Evolutionary conservation across 2,888 invertebrate species (phyloP), one percentile per base, ranked within the genome.

Genomic region (Diloba caeruleocephala): DNA sequence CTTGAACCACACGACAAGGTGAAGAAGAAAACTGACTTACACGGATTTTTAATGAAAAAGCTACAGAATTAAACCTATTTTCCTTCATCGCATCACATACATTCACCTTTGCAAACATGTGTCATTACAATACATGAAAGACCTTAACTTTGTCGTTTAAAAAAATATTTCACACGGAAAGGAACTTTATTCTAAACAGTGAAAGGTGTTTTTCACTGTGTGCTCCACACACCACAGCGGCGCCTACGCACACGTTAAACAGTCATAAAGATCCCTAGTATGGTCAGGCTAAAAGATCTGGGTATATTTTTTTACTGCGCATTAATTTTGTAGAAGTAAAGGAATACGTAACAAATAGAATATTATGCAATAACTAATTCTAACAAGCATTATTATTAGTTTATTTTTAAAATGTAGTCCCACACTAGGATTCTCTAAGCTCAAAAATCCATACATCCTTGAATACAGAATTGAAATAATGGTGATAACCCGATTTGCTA

Each of bases 101-200:
- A 63, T 32, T 10, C 6, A 33, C 25, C 36, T 43, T 37, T 50
- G 52, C 50, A 59, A 59, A 68, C 34, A 59, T 48, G 63, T 63
- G 31, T 34, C 60, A 68, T 64, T 56, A 68, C 56, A 59, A 56
- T 38, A 43, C 45, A 64, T 49, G 44, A 43, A 52, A 28, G 32
- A 34, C 31, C 49, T 42, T 15, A 50, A 63, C 44, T 62, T 46
- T 39, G 14, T 44, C 29, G 6, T 29, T 31, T 29, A 51, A 38
- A 29, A 13, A 32, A 13, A 17, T 0, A 2, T 1, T 23, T 13
- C 14, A 43, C 5, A 8, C 26, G 1, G 58, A 19, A 41, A 13
- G 5, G 3, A 14, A n/a, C 62, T 44, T 41, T 52, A 52, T 45
- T 31, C 10, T 0, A 0, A 10, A 8, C 6, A 1, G 1, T 3